These are phyloP conservation scores for Micrasema longulum DNA, from an alignment of 1,140 invertebrate species.

Conservation along the genomic window DNA sequence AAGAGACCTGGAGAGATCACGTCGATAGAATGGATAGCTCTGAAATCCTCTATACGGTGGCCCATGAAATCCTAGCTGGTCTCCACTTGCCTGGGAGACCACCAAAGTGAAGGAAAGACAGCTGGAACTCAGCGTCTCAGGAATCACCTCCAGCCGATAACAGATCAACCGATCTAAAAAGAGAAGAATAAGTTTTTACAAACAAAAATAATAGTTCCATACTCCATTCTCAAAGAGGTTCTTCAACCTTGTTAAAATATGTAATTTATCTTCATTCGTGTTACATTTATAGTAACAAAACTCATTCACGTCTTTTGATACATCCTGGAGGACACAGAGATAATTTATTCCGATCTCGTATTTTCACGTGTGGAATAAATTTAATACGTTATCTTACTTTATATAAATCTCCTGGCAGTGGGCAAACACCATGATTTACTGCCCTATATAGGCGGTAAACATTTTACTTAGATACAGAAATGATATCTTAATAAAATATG, in stretches of 20 bases:
- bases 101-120: no score
- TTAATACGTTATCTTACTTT: conserved; percentile 1
- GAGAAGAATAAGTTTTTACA: background rate
- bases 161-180: no score
- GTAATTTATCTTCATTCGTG: background rate
- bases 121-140: no score
- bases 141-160: no score
- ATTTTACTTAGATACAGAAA: conserved; percentile 13
- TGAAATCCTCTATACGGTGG: no score
- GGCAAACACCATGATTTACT: conserved; percentile 20
- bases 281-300: background rate
- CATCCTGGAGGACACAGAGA: conserved; percentile 14
- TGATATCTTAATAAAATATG: conserved; percentile 21
- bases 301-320: conserved; percentile 11
- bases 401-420: background rate
- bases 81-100: no score
- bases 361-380: conserved; percentile 25
- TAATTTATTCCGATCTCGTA: background rate
- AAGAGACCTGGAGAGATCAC: no score
- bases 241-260: background rate
- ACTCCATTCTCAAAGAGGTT: background rate
- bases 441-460: conserved; percentile 9
- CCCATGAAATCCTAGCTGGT: no score
- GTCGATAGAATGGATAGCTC: no score
- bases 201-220: background rate